A percentile compares a stretch with the other conserved stretches of the same genome.
These are phyloP conservation scores for Acrocephalus arundinaceus DNA, from an alignment of 2,113 vertebrate genomes.

Conservation along the genomic window DNA sequence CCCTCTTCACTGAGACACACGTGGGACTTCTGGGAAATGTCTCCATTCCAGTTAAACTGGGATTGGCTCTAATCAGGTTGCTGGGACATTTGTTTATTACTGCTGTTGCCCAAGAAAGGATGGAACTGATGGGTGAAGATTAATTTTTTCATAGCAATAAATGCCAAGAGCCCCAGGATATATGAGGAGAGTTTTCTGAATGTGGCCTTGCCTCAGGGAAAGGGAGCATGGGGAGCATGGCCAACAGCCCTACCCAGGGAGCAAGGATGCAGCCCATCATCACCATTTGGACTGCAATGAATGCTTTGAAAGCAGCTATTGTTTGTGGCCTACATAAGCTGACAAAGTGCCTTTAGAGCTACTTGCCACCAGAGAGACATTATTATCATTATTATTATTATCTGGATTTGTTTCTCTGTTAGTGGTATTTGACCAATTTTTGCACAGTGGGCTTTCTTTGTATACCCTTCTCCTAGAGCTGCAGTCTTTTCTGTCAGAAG, in stretches of 20 bases:
- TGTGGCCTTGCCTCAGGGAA: neutral
- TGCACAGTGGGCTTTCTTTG: conserved; percentile 5
- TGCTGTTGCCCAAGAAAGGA: neutral
- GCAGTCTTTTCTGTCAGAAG: neutral
- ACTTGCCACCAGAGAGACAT: neutral
- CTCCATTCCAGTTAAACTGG: neutral
- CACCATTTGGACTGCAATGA: neutral
- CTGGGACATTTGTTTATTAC: neutral
- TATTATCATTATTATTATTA: neutral
- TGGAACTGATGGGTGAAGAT: neutral
- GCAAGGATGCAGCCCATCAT: neutral
- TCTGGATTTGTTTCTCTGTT: conserved; percentile 1
- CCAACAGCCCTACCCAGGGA: neutral
- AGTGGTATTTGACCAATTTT: conserved; percentile 2
- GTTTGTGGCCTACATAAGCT: neutral
- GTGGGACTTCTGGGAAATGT: neutral
- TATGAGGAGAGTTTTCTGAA: neutral
- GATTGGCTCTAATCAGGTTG: neutral
- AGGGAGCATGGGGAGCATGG: neutral
- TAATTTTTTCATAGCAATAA: neutral
- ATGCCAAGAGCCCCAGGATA: neutral
- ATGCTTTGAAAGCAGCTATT: neutral
- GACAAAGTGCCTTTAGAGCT: neutral
- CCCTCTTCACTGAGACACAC: neutral
- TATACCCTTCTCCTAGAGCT: neutral